Evolutionary conservation across 2,888 invertebrate species (phyloP), one percentile per base, ranked within the genome.

Genomic region (Apotomis betuletana): DNA sequence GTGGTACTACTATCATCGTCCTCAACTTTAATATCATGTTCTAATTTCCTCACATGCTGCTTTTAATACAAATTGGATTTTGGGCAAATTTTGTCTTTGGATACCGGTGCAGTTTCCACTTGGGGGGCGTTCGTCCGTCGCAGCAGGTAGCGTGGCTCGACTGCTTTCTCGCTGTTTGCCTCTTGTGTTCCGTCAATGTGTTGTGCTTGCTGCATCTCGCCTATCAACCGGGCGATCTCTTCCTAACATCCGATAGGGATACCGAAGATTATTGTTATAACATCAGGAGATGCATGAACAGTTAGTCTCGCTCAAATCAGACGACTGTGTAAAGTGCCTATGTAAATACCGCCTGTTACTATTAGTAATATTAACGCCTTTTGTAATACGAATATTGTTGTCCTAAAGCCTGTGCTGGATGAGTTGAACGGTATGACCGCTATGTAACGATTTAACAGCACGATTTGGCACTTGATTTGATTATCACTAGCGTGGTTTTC

Each of bases 131-230:
- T 92, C 93, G 95, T 90, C 89, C 91, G 94, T 95, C 96, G 92
- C 95, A 96, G 94, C 96, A 96, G 96, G 96, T 96, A 96, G 95
- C 95, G 95, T 96, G 95, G 94, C 94, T 95, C 88, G 95, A 96
- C 93, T 93, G 95, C 91, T 93, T 95, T 87, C 93, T 95, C 91
- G 95, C 95, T 91, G 91, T 95, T 83, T 94, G 95, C 87, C 93
- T 95, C 77, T 91, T 96, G 90, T 94, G 95, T 90, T 94, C 95
- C 81, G 90, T 95, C 85, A 95, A 95, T 91, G 89, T 95, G 81
- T 90, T 95, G 84, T 95, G 95, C 93, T 94, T 95, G 85, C 84
- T 95, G 87, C 95, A 95, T 92, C 92, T 95, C 78, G 83, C 94
- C 77, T 95, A 95, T 83, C 90, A 75, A 83, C 70, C 79, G 83